Base-by-base conservation (phyloP, 2,113 vertebrate genomes). In the Alces alces region DNA sequence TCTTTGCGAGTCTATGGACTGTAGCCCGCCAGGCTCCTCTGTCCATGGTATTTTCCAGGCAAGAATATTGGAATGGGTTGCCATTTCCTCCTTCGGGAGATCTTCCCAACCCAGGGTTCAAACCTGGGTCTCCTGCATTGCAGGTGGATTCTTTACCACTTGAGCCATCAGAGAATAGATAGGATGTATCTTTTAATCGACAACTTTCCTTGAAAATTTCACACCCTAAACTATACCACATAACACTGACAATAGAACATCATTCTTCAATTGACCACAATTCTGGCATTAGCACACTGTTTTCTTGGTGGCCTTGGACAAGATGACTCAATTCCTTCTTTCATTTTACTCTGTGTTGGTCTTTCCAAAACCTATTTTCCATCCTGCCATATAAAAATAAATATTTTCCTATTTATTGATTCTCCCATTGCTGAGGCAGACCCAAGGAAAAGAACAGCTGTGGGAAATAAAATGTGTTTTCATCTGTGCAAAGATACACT, bases 301-400 rank as follows among this genome's bases (percentile, higher is more conserved):
- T 28, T 66, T n/a, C 30, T 86, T 39, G 23, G 7, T 91, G 60
- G 47, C 33, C 39, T 86, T 57, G n/a, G 60, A 82, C 82, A 93
- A 93, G 39, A 91, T 60, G 45, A 86, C 66, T 79, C 45, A 70
- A n/a, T 96, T 73, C 30, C 43, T 79, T 96, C 50, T 45, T 91
- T 91, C 43, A 28, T 50, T 78, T 45, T 96, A 61, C 50, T 36
- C 61, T 33, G 45, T 76, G 28, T 78, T 54, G 23, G n/a, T 88
- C 85, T 91, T 96, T 89, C 12, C 61, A 61, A 95, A 96, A 92
- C 30, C 45, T 89, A 13, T 52, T 50, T 84, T 86, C 76, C 83
- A 92, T 89, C 39, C 30, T 94, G 45, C 28, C 76, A 66, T 25
- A 86, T 36, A 88, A 78, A 89, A 92, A 83, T 70, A 93, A 94